Evolutionary conservation across 2,113 vertebrate genomes (phyloP), one percentile per base, ranked within the genome.

Genomic region (Thinocorus orbignyianus): DNA sequence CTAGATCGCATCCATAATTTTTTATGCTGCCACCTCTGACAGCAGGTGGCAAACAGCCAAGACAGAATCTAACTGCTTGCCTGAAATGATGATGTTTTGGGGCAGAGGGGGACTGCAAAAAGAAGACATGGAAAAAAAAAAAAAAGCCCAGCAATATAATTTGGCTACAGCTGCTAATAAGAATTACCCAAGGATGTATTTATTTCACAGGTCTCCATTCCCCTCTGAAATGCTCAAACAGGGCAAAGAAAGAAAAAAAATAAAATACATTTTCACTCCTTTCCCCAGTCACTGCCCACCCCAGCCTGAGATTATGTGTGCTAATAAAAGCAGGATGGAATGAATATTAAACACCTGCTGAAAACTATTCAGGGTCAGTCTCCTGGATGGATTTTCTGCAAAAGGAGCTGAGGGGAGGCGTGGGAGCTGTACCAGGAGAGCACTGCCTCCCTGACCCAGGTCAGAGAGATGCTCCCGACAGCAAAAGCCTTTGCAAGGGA

Each of bases 31-130:
- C 64, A 69, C 68, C 86, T 92, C 77, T 1, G 10, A 92, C 86
- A 92, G 95, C 66, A 54, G 46, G 78, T 60, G 90, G 95, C 86
- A 91, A 95, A 46, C 60, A 58, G 90, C 90, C 94, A 97, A 54
- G 9, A 26, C 0, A 3, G 64, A 78, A 65, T 48, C 65, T 52
- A 95, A 62, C 30, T 4, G 28, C 82, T 84, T 80, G 78, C 91
- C 84, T 94, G 86, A 78, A 90, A 95, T 35, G 5, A 82, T 54
- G 57, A 24, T 15, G n/a, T 72, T 95, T 82, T 49, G 26, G 60
- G 86, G 69, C 18, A 61, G 15, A 73, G 17, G 0, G 22, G 48
- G 23, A 19, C 68, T 92, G 42, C 69, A 86, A 77, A 65, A 73
- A 55, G 54, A 77, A 78, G 26, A 93, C 86, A 93, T 7, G 22